Evolutionary conservation across 2,797 vertebrate genomes (phyloP), one percentile per base, ranked within the genome.

Genomic region (Podargus strigoides): DNA sequence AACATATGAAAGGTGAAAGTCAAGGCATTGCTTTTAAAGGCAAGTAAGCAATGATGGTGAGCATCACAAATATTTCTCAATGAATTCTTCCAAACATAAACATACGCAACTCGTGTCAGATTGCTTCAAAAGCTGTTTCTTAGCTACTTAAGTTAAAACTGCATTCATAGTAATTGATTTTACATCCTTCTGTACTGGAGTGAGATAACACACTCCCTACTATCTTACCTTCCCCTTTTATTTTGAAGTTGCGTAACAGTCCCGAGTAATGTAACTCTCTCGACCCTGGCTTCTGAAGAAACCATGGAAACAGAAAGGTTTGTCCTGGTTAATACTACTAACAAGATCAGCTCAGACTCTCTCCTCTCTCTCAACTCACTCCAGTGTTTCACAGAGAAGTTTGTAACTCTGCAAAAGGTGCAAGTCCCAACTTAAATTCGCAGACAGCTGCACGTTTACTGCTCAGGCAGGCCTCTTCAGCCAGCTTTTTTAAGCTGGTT

Each of bases 261-360:
- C 46, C 27, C 16, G 27, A 95, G 76, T 68, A 94, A 94, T 81
- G 90, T 78, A 96, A 93, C 41, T 89, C 85, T 89, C 85, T 88
- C 82, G 87, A 23, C 41, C 42, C 10, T 47, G 52, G 58, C 50
- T 91, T 94, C 93, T 90, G 79, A 82, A 82, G 68, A 59, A 55
- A 19, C 1, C 77, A 92, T 60, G n/a, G 64, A 62, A 92, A 95
- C 69, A 78, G 74, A 68, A 83, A 89, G 63, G 63, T 44, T 85
- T 90, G 55, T 64, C 46, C 83, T 82, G 58, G 70, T 73, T 92
- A 93, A 79, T 15, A 53, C 26, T 56, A 66, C 82, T 82, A 95
- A 88, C 53, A 58, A 86, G 89, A 80, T 37, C 75, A 90, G 74
- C 94, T 94, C 72, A 72, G 59, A 50, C 58, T 52, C 75, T 58